Evolutionary conservation across 2,888 invertebrate species (phyloP).

Genomic region (Apocheima hispidaria): DNA sequence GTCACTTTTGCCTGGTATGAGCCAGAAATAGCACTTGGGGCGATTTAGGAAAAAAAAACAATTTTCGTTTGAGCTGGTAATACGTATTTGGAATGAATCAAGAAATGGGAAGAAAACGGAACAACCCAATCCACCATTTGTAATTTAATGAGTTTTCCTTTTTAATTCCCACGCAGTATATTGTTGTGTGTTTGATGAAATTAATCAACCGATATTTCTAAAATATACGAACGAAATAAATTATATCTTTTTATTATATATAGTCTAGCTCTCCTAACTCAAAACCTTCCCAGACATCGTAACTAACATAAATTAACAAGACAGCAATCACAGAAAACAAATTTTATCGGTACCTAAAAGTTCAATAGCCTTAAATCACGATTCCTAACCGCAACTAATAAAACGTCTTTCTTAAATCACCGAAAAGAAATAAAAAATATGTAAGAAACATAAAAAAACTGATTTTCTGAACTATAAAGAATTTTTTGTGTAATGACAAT

Average conservation of each 20-base stretch:
- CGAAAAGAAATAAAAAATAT: slow-evolving; percentile 5
- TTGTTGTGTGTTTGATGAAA: too few species aligned
- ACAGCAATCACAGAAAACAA: background rate
- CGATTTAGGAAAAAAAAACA: too few species aligned
- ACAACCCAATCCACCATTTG: too few species aligned
- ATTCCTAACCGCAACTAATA: slow-evolving; percentile 7
- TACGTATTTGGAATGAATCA: too few species aligned
- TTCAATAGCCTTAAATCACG: slow-evolving; percentile 29
- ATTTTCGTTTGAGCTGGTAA: too few species aligned
- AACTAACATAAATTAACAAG: background rate
- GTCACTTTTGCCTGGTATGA: too few species aligned
- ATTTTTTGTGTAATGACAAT: slow-evolving; percentile 31
- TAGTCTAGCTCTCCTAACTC: background rate
- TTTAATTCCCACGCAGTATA: too few species aligned
- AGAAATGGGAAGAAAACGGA: too few species aligned
- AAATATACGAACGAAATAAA: too few species aligned
- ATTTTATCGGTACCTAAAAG: slow-evolving; percentile 6
- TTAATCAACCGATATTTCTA: too few species aligned
- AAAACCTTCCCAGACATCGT: background rate
- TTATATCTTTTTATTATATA: background rate
- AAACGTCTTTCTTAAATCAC: slow-evolving; percentile 8
- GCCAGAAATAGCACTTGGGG: too few species aligned
- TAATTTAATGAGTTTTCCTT: too few species aligned
- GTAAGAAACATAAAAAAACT: background rate
- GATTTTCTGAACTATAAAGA: slow-evolving; percentile 3